Conservation (phyloP, 1,140 invertebrate genomes). For the Ctenoplectra terminalis region DNA sequence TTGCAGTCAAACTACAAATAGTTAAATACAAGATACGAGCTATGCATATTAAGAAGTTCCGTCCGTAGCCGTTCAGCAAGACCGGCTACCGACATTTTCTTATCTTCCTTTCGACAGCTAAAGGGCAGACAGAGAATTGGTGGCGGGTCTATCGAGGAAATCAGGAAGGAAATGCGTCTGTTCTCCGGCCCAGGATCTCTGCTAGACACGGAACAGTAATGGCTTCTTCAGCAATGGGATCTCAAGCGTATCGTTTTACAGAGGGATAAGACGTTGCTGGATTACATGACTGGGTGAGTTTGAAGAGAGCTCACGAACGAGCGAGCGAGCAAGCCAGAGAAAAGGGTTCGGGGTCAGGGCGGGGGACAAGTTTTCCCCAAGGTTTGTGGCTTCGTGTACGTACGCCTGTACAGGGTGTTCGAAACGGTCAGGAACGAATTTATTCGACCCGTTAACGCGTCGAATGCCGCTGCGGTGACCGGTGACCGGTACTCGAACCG, state of each 20-base stretch:
- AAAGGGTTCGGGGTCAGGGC: background rate
- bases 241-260: conserved; percentile 75
- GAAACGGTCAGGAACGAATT: too few relatives aligned
- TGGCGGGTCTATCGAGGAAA: conserved; percentile 12
- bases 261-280: conserved; percentile 60
- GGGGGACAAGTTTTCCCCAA: conserved; percentile 11
- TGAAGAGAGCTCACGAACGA: background rate
- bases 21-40: background rate
- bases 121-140: too few relatives aligned
- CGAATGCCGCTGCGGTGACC: too few relatives aligned
- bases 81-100: background rate
- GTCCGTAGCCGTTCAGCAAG: too few relatives aligned
- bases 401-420: too few relatives aligned
- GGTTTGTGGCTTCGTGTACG: conserved; percentile 36
- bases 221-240: conserved; percentile 64
- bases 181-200: conserved; percentile 45
- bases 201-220: conserved; percentile 65
- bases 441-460: too few relatives aligned
- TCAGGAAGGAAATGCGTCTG: conserved; percentile 33
- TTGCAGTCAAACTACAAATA: conserved; percentile 17
- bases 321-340: background rate
- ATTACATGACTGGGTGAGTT: conserved; percentile 57
- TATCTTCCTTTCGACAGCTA: too few relatives aligned
- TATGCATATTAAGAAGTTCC: background rate
- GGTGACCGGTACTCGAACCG: too few relatives aligned